A percentile compares a stretch with the other conserved stretches of the same genome.
Evolutionary conservation across 64 coral and sea anemone species (phyloP).

Genomic region (Pocillopora verrucosa): DNA sequence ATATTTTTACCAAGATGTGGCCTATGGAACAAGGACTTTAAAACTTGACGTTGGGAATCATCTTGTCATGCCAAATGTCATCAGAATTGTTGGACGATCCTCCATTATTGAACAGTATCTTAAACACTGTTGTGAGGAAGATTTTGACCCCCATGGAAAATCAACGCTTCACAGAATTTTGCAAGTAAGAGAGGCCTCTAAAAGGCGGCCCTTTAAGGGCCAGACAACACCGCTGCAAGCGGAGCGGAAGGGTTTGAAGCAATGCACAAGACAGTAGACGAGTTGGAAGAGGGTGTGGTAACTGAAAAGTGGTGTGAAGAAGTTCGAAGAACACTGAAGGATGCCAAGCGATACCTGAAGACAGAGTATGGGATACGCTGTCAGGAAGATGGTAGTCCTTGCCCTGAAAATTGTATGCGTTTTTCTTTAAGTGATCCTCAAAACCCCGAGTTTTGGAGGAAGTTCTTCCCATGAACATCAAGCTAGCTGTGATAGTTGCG

Average conservation of each 20-base stretch:
- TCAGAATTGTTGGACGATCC: constrained; percentile 38
- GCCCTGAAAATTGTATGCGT: not conserved
- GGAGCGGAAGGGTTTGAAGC: too few relatives aligned
- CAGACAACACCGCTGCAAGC: constrained; percentile 37
- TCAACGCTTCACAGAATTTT: constrained; percentile 30
- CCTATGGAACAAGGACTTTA: constrained; percentile 30
- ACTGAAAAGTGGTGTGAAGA: too few relatives aligned
- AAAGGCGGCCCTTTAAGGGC: constrained; percentile 41
- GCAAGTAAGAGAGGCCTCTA: constrained; percentile 37
- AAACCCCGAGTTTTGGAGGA: not conserved
- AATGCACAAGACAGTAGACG: too few relatives aligned
- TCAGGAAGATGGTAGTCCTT: constrained; percentile 2
- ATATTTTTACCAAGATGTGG: constrained; percentile 46
- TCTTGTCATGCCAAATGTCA: constrained; percentile 28
- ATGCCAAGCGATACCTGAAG: constrained; percentile 25
- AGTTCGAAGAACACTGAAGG: constrained; percentile 11
- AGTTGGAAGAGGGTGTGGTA: too few relatives aligned
- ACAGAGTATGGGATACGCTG: constrained; percentile 22
- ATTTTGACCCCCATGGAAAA: not conserved
- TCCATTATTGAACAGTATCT: constrained; percentile 39
- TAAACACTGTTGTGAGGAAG: constrained; percentile 17
- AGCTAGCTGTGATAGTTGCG: not conserved
- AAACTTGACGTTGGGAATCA: constrained; percentile 33
- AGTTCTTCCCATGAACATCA: constrained; percentile 8
- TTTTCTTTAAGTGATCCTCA: constrained; percentile 24